Evolutionary conservation across 2,888 invertebrate genomes (phyloP).

Genomic region (Acrocyrtus sp.): DNA sequence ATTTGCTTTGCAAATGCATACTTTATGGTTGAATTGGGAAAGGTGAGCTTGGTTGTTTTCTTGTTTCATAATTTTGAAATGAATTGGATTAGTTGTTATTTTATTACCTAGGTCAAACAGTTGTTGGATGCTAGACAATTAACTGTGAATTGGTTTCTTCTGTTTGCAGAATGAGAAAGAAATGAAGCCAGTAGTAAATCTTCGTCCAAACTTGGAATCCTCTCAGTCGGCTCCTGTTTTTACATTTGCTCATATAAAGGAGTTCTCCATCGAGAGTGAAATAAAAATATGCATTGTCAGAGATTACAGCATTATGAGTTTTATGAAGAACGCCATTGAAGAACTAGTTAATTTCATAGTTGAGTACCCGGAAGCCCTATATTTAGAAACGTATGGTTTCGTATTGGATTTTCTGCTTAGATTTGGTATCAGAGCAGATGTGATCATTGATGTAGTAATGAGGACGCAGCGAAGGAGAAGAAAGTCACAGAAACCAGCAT

Average conservation of each 20-base stretch:
- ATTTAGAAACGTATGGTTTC: conserved; percentile 41
- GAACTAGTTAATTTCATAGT: conserved; percentile 42
- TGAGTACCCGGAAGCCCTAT: conserved; percentile 42
- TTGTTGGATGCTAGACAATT: background rate
- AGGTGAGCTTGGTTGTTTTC: conserved; percentile 41
- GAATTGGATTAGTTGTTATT: conserved; percentile 1
- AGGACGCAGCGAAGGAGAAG: conserved; percentile 42
- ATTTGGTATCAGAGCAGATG: conserved; percentile 42
- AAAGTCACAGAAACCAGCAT: conserved; percentile 39
- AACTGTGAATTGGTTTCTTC: background rate
- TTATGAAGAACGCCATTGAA: conserved; percentile 32
- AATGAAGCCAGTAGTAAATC: conserved; percentile 18
- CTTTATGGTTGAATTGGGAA: conserved; percentile 45
- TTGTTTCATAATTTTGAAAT: background rate
- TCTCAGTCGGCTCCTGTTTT: conserved; percentile 11
- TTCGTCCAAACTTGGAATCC: conserved; percentile 28
- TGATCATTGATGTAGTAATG: conserved; percentile 46
- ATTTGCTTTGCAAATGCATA: conserved; percentile 39
- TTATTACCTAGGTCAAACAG: background rate
- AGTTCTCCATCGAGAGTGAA: conserved; percentile 30
- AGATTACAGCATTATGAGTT: conserved; percentile 38
- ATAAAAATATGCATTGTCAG: conserved; percentile 31
- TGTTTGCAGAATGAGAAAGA: conserved; percentile 13
- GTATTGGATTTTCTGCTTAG: conserved; percentile 49
- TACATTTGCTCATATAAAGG: conserved; percentile 44